phyloP scores from a whole-genome alignment of 2,113 vertebrate species.

The Trinectes maculatus region DNA sequence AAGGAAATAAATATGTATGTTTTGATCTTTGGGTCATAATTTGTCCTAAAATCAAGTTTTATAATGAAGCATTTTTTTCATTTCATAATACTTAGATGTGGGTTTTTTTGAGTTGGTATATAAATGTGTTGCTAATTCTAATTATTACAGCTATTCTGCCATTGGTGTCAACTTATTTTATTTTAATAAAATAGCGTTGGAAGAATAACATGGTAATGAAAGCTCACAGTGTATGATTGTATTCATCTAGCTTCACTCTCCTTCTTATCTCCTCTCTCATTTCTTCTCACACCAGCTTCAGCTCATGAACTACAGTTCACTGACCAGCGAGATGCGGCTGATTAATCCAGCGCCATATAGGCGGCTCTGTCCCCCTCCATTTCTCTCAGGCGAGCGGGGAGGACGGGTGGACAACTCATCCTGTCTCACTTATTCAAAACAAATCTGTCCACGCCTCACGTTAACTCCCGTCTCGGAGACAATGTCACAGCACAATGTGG shows the following conservation, averaged over 20 bases:
- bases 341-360: slow-evolving; percentile 68
- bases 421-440: slow-evolving; percentile 57
- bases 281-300: slow-evolving; percentile 24
- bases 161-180: too few species aligned
- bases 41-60: too few species aligned
- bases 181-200: not conserved
- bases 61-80: too few species aligned
- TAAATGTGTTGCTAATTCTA: too few species aligned
- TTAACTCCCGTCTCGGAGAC: slow-evolving; percentile 31
- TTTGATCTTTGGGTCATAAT: not conserved
- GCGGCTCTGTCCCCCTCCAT: slow-evolving; percentile 53
- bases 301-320: slow-evolving; percentile 54
- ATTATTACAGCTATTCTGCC: too few species aligned
- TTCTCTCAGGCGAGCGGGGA: slow-evolving; percentile 57
- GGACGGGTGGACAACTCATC: slow-evolving; percentile 54
- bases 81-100: too few species aligned
- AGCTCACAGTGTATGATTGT: not conserved
- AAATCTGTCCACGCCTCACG: slow-evolving; percentile 22
- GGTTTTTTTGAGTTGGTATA: too few species aligned
- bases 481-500: slow-evolving; percentile 1
- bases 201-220: not conserved
- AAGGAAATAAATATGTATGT: not conserved
- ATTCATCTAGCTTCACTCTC: not conserved
- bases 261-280: slow-evolving; percentile 6
- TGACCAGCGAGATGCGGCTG: slow-evolving; percentile 62